These are phyloP conservation scores for Agrochola macilenta DNA, from an alignment of 2,888 invertebrate species.

Conservation along the genomic window DNA sequence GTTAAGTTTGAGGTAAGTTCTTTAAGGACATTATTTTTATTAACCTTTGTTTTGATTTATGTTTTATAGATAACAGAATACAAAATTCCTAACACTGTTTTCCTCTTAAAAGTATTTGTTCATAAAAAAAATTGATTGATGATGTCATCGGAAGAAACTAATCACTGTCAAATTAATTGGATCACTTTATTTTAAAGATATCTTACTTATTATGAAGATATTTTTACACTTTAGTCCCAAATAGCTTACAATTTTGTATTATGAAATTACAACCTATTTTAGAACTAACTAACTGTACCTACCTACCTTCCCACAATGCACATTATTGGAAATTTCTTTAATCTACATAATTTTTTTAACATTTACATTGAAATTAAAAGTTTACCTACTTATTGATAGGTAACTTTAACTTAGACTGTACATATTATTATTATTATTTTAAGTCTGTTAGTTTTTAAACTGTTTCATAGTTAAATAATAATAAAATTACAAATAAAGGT, in stretches of 20 bases:
- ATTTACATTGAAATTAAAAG: background rate
- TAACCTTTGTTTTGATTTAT: background rate
- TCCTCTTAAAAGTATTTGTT: background rate
- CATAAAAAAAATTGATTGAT: background rate
- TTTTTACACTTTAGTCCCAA: background rate
- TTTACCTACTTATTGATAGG: background rate
- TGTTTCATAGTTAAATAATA: no score
- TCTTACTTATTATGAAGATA: background rate
- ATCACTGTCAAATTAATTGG: background rate
- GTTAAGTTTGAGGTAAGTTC: constrained; percentile 79
- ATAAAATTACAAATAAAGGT: no score
- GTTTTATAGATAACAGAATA: background rate
- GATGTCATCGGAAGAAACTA: constrained; percentile 2
- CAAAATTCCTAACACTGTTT: background rate
- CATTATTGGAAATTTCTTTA: background rate
- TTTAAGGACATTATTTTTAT: background rate
- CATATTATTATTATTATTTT: no score
- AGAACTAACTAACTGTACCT: background rate
- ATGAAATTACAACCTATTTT: background rate
- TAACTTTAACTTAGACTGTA: background rate
- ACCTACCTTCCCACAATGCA: background rate
- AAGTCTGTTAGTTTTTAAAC: no score
- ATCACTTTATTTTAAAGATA: background rate
- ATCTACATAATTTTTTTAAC: background rate
- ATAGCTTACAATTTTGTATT: background rate